A percentile compares a stretch with the other conserved stretches of the same genome.
These are phyloP conservation scores for Yponomeuta cagnagella DNA, from an alignment of 2,888 invertebrate genomes.

Conservation along the genomic window DNA sequence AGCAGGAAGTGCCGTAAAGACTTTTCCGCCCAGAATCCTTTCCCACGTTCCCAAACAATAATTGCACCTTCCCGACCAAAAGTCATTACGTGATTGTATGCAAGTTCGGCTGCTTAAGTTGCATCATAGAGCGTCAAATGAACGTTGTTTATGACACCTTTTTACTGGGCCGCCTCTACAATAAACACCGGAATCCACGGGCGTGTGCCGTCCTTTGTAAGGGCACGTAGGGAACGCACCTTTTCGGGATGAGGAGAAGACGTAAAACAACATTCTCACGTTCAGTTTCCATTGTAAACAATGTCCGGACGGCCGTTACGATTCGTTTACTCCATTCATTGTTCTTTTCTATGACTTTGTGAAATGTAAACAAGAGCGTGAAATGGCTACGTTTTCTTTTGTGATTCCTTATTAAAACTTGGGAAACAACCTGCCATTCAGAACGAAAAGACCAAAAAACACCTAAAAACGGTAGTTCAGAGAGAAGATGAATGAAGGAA, in stretches of 20 bases:
- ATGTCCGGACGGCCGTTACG: constrained; percentile 54
- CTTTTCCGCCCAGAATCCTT: constrained; percentile 37
- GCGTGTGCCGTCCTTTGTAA: constrained; percentile 49
- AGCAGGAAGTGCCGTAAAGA: constrained; percentile 42
- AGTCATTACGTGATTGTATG: constrained; percentile 68
- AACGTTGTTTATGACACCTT: constrained; percentile 64
- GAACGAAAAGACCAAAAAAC: too few relatives aligned
- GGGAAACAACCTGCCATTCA: not conserved
- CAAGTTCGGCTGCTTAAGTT: constrained; percentile 57
- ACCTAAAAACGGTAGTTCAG: too few relatives aligned
- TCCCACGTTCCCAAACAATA: constrained; percentile 59
- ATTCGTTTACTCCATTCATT: constrained; percentile 60
- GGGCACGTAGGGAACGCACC: constrained; percentile 51
- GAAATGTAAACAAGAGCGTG: constrained; percentile 57
- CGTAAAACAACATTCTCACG: constrained; percentile 68
- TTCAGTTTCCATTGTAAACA: constrained; percentile 63
- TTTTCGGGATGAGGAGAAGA: constrained; percentile 46
- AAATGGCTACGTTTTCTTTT: constrained; percentile 26
- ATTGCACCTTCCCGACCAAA: constrained; percentile 60
- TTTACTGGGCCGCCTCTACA: constrained; percentile 52
- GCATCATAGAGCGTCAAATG: constrained; percentile 37
- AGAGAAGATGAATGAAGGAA: not conserved
- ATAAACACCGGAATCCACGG: constrained; percentile 42
- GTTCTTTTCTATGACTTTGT: constrained; percentile 59
- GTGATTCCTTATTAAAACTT: not conserved